Conservation (phyloP, 2,888 invertebrate genomes). For the Caenorhabditis parvicauda region DNA sequence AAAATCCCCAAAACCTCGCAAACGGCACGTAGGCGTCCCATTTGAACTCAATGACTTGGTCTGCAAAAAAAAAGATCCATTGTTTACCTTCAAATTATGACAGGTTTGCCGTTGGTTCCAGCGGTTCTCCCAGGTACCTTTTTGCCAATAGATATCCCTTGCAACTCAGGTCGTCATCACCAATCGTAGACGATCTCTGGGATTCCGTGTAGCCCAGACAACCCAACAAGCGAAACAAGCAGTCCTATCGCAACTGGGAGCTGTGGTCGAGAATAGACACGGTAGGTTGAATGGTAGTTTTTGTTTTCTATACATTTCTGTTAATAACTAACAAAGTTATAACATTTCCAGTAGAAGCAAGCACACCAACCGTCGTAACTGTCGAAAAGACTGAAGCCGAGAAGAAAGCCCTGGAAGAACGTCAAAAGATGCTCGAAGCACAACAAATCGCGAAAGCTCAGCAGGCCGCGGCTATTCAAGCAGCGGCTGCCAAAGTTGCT, state of each 20-base stretch:
- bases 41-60: too few relatives aligned
- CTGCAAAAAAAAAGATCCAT: too few relatives aligned
- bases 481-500: conserved; percentile 35
- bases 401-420: conserved; percentile 32
- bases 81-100: too few relatives aligned
- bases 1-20: too few relatives aligned
- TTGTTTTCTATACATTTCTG: neutral
- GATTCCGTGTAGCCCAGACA: conserved; percentile 27
- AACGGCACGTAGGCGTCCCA: too few relatives aligned
- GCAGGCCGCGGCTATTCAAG: conserved; percentile 40
- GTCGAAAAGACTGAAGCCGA: conserved; percentile 33
- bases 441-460: conserved; percentile 37
- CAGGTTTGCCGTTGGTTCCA: too few relatives aligned
- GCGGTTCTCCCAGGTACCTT: too few relatives aligned
- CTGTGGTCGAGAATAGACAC: conserved; percentile 30
- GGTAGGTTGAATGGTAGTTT: conserved; percentile 9
- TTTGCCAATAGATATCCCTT: too few relatives aligned
- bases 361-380: too few relatives aligned
- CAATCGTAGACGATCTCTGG: conserved; percentile 10
- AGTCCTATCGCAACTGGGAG: conserved; percentile 35
- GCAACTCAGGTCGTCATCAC: conserved; percentile 23
- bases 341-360: conserved; percentile 26
- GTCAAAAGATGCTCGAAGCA: conserved; percentile 30
- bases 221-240: conserved; percentile 33
- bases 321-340: neutral